Percentiles rank a stretch among this genome's conserved stretches.
Evolutionary conservation across 2,888 invertebrate genomes (phyloP).

Genomic region (Mantis religiosa): DNA sequence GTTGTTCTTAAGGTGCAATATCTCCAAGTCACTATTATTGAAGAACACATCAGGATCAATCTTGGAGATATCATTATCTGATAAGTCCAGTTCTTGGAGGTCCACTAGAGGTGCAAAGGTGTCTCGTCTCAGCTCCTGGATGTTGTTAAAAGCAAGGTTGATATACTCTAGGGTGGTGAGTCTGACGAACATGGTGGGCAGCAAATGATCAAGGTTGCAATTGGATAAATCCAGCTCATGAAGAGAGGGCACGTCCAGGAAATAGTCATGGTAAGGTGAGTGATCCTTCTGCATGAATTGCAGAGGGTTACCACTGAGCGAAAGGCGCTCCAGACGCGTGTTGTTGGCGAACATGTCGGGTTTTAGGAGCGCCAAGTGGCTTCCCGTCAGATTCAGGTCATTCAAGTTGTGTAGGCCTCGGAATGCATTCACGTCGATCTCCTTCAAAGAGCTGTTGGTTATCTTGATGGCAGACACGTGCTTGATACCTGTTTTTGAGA

Average conservation of each 20-base stretch:
- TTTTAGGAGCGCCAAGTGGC: slow-evolving; percentile 61
- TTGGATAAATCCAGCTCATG: slow-evolving; percentile 69
- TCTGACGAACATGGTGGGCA: slow-evolving; percentile 59
- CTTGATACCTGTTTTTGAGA: not conserved
- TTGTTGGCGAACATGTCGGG: slow-evolving; percentile 67
- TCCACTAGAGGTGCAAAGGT: slow-evolving; percentile 3
- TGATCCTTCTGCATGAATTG: slow-evolving; percentile 45
- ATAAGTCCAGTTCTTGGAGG: slow-evolving; percentile 59
- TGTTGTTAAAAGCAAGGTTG: slow-evolving; percentile 61
- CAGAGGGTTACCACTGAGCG: slow-evolving; percentile 63
- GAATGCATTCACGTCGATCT: slow-evolving; percentile 66
- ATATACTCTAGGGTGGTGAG: slow-evolving; percentile 63
- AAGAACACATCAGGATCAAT: not conserved
- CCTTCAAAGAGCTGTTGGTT: slow-evolving; percentile 58
- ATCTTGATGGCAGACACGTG: not conserved
- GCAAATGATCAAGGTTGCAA: slow-evolving; percentile 62
- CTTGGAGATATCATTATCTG: not conserved
- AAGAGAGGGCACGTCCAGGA: slow-evolving; percentile 58
- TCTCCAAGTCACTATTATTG: not conserved
- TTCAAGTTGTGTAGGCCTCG: slow-evolving; percentile 62
- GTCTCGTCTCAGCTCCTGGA: not conserved
- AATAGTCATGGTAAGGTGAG: slow-evolving; percentile 45
- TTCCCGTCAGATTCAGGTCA: slow-evolving; percentile 65
- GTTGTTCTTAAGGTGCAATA: slow-evolving; percentile 1
- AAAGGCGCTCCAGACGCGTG: slow-evolving; percentile 60